Percentiles rank a stretch among this genome's conserved stretches.
These are phyloP conservation scores for Illadopsis cleaveri DNA, from an alignment of 2,113 vertebrate genomes.

Conservation along the genomic window DNA sequence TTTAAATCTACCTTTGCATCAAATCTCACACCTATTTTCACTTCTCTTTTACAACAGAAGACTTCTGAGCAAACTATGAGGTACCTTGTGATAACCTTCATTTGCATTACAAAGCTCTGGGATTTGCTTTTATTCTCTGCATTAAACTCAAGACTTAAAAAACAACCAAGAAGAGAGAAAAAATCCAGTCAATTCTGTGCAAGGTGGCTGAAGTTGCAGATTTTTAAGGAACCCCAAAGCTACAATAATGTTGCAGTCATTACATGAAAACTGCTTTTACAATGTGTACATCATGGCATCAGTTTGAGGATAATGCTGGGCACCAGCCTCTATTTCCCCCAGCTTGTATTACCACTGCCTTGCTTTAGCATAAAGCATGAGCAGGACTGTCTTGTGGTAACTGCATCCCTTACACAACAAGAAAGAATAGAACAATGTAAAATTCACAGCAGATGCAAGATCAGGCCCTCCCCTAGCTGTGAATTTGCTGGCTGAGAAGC, in stretches of 20 bases:
- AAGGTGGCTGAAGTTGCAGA: not conserved
- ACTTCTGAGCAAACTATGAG: not conserved
- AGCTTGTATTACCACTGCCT: not conserved
- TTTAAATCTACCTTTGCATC: not conserved
- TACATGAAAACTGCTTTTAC: not conserved
- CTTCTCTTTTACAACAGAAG: not conserved
- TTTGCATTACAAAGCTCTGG: not conserved
- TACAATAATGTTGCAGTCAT: not conserved
- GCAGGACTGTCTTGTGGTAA: not conserved
- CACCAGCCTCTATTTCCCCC: not conserved
- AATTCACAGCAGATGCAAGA: not conserved
- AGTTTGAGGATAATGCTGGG: not conserved
- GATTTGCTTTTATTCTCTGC: not conserved
- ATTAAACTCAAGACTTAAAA: not conserved
- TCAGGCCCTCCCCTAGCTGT: not conserved
- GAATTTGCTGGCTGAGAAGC: not conserved
- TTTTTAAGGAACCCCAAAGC: not conserved
- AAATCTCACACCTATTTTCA: not conserved
- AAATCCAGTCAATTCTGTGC: not conserved
- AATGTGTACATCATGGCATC: not conserved
- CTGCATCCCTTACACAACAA: not conserved
- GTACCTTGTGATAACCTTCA: not conserved
- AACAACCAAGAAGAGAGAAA: not conserved
- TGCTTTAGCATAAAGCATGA: not conserved
- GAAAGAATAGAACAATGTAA: not conserved